Evolutionary conservation across 1,140 invertebrate genomes (phyloP), one percentile per base, ranked within the genome.

Genomic region (Pseudomyrmex cubaensis): DNA sequence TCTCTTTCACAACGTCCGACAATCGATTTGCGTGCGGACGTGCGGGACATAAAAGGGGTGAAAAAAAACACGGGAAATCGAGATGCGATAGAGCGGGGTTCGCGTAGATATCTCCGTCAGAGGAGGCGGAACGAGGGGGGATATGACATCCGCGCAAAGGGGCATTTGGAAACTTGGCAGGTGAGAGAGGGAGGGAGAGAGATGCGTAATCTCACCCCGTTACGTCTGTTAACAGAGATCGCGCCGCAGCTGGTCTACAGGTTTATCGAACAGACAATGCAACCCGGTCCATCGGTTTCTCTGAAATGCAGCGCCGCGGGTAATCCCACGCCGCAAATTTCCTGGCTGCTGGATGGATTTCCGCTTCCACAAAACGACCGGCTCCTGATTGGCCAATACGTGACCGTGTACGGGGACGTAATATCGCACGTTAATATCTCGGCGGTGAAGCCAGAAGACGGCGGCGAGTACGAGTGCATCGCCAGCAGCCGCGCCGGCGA

Each of bases 361-460:
- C 93, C 94, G 57, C 92, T 96, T 84, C 94, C 95, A 74, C 95
- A 95, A 90, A 95, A 95, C 90, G 95, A 96, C 89, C 95, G 95
- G 84, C 94, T 96, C 73, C 95, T 96, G 89, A 96, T 97, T 87
- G 96, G 96, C 48, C 95, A 95, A 91, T 96, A 96, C 91, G 95
- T 96, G 25, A 96, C 96, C 5, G 93, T 95, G 57, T 95, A 96
- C 86, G 96, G 96, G 78, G 96, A 97, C 89, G 96, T 97, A 77
- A 95, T 97, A 84, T 97, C 96, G 88, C 96, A 96, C 92, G 96
- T 97, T 70, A 97, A 97, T 94, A 97, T 97, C 76, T 95, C 96
- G 44, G 94, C 95, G 69, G 96, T 97, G 7, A 95, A 95, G 86
- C 95, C 97, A 0, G 95, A 96, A 90, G 97, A 97, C 90, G 97